phyloP scores from a whole-genome alignment of 1,140 invertebrate species.

The Thrips palmi region DNA sequence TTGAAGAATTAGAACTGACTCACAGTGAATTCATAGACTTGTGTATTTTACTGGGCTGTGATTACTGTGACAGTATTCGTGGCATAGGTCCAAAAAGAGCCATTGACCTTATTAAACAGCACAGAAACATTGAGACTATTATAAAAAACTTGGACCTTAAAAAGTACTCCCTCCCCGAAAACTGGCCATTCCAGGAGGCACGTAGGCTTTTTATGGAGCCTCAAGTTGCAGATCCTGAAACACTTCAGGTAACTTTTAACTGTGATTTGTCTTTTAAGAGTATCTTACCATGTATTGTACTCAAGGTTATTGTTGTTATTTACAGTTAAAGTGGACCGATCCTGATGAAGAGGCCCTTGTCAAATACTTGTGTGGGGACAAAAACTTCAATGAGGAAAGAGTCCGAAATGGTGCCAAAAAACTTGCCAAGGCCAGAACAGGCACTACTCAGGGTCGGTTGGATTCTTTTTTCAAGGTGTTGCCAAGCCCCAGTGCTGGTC shows the following conservation, averaged over 20 bases:
- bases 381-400: conserved; percentile 84
- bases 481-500: conserved; percentile 20
- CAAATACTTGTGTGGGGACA: conserved; percentile 78
- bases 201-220: conserved; percentile 73
- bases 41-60: conserved; percentile 94
- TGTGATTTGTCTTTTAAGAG: too few species aligned
- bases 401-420: conserved; percentile 85
- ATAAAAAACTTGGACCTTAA: conserved; percentile 70
- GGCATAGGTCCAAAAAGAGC: conserved; percentile 94
- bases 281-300: too few species aligned
- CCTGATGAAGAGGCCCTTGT: conserved; percentile 91
- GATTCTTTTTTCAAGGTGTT: conserved; percentile 89
- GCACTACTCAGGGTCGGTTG: conserved; percentile 76
- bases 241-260: conserved; percentile 65
- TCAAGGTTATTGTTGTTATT: conserved; percentile 2
- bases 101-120: conserved; percentile 79
- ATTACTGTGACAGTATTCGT: conserved; percentile 90
- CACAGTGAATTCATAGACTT: conserved; percentile 92
- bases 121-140: conserved; percentile 72
- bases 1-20: conserved; percentile 60
- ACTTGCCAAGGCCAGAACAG: conserved; percentile 64
- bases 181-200: conserved; percentile 84
- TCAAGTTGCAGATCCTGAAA: conserved; percentile 54
- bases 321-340: conserved; percentile 81
- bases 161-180: conserved; percentile 73